phyloP scores from a whole-genome alignment of 2,797 vertebrate species.

The Catharus ustulatus region DNA sequence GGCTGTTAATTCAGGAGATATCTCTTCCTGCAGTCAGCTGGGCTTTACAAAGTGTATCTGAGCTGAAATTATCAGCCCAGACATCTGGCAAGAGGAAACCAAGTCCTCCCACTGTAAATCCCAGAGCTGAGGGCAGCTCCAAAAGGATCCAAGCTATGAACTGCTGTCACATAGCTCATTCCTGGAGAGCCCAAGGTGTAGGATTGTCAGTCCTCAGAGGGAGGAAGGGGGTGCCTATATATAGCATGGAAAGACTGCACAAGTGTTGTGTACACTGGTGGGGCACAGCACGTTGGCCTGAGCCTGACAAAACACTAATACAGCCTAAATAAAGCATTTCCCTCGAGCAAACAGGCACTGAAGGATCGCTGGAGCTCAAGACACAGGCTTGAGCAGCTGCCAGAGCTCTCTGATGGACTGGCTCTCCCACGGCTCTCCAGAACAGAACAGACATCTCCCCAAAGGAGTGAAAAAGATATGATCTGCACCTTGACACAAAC shows the following conservation, averaged over 20 bases:
- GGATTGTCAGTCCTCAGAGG: neutral
- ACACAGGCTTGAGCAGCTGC: neutral
- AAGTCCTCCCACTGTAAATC: neutral
- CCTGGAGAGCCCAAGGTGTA: neutral
- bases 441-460: neutral
- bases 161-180: neutral
- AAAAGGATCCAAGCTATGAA: neutral
- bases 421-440: neutral
- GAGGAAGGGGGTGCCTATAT: neutral
- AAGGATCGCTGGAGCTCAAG: neutral
- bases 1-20: neutral
- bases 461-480: accelerated
- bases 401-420: neutral
- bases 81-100: neutral
- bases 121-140: neutral
- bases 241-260: neutral
- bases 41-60: neutral
- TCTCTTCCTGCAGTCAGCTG: neutral
- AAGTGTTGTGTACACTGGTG: neutral
- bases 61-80: neutral
- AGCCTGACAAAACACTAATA: neutral
- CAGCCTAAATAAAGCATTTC: neutral
- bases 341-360: neutral
- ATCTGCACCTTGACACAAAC: neutral
- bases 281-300: neutral